Base-by-base conservation (phyloP, 2,888 invertebrate genomes). In the Lepidocyrtoides sp. region DNA sequence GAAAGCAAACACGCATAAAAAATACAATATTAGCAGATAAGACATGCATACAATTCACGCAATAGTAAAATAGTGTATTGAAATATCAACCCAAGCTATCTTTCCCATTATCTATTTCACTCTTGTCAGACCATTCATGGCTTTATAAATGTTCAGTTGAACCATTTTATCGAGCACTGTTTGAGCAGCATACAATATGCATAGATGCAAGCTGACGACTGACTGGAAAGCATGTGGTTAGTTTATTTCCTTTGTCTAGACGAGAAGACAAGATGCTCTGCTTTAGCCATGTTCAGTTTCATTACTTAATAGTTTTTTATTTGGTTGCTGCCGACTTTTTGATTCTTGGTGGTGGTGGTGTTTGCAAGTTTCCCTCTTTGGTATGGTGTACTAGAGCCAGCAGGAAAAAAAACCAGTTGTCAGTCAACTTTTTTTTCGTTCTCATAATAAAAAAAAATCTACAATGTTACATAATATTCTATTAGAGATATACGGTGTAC, bases 231-330 rank as follows among this genome's bases (percentile, higher is more conserved):
- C 57, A 17, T 5, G 36, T 36, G 20, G 26, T 14, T 29, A 12
- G 14, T 4, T 14, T 5, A n/a, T 29, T 63, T 29, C 63, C 63
- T 63, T 63, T 32, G 63, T 63, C 63, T 63, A 63, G 63, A 63
- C 63, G 1, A 32, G 29, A 63, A 32, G 63, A 63, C 63, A 63
- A 63, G 63, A 63, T 63, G 63, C 63, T 63, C 63, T 63, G 63
- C 63, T 63, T 63, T 63, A 14, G 29, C 63, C 63, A 63, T 63
- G 63, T 32, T 63, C 63, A 63, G 14, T 63, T 12, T 63, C 32
- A 29, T 14, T 29, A n/a, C 32, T n/a, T 29, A 63, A 63, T 29
- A 12, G 29, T 60, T 63, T 63, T 63, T 36, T 17, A 57, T 29
- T 14, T 12, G 29, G 63, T 63, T 63, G 63, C 32, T 63, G 10